A percentile compares a stretch with the other conserved stretches of the same genome.
These are phyloP conservation scores for Patella pellucida DNA, from an alignment of 2,888 invertebrate genomes.

Conservation along the genomic window DNA sequence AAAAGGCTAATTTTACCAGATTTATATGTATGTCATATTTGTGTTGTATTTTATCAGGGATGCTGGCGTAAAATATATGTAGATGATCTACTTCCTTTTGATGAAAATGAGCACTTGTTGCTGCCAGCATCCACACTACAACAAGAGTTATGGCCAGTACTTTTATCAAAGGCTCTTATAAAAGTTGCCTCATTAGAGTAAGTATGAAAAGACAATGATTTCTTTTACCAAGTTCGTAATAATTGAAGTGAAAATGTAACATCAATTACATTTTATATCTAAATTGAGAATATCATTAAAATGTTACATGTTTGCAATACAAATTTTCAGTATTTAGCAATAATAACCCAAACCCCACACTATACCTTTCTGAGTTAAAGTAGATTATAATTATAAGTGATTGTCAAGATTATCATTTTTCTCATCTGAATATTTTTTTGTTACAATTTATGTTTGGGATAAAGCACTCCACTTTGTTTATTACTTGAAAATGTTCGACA, in stretches of 20 bases:
- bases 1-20: too few relatives aligned
- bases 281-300: too few relatives aligned
- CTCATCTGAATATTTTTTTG: too few relatives aligned
- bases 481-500: too few relatives aligned
- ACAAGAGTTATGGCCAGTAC: constrained; percentile 71
- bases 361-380: too few relatives aligned
- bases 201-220: constrained; percentile 36
- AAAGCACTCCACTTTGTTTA: too few relatives aligned
- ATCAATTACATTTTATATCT: neutral
- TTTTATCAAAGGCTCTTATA: constrained; percentile 70
- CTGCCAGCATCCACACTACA: constrained; percentile 65
- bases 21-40: neutral
- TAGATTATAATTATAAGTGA: too few relatives aligned
- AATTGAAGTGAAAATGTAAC: neutral
- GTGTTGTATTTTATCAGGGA: constrained; percentile 55
- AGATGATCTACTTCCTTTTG: constrained; percentile 71
- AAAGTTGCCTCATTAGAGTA: constrained; percentile 71
- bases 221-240: neutral
- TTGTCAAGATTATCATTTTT: too few relatives aligned
- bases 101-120: constrained; percentile 65
- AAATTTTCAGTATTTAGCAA: too few relatives aligned
- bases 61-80: constrained; percentile 71
- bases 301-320: too few relatives aligned
- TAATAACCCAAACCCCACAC: too few relatives aligned
- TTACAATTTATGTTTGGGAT: too few relatives aligned